These are phyloP conservation scores for Hippoglossus stenolepis DNA, from an alignment of 2,113 vertebrate species.

Conservation along the genomic window DNA sequence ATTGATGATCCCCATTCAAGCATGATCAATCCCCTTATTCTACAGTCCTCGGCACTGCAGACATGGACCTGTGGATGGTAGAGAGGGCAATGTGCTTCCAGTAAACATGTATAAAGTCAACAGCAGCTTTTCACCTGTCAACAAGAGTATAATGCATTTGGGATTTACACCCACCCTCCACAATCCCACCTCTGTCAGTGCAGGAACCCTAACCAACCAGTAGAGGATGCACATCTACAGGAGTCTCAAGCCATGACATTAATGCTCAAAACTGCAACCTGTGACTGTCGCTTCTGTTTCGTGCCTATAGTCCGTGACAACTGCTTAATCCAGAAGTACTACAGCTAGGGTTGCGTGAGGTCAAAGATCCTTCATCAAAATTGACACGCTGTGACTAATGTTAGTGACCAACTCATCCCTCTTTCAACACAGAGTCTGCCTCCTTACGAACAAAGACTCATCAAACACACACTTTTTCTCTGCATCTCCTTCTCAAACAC, in stretches of 20 bases:
- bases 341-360: constrained; percentile 4
- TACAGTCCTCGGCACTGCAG: background rate
- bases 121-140: background rate
- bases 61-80: background rate
- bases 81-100: too few relatives aligned
- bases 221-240: background rate
- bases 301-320: background rate
- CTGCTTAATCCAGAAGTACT: background rate
- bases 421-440: constrained; percentile 53
- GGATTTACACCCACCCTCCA: background rate
- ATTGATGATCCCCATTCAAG: background rate
- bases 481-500: background rate
- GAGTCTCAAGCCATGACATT: background rate
- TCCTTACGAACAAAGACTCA: background rate
- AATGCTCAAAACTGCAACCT: background rate
- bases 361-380: constrained; percentile 3
- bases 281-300: background rate
- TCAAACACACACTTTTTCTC: constrained; percentile 2
- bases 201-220: constrained; percentile 7
- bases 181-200: background rate
- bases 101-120: too few relatives aligned
- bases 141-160: background rate
- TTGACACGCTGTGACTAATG: constrained; percentile 50
- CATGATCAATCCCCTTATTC: too few relatives aligned
- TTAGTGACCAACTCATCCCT: constrained; percentile 38